Evolutionary conservation across 2,113 vertebrate species (phyloP), one percentile per base, ranked within the genome.

Genomic region (Okapia johnstoni): DNA sequence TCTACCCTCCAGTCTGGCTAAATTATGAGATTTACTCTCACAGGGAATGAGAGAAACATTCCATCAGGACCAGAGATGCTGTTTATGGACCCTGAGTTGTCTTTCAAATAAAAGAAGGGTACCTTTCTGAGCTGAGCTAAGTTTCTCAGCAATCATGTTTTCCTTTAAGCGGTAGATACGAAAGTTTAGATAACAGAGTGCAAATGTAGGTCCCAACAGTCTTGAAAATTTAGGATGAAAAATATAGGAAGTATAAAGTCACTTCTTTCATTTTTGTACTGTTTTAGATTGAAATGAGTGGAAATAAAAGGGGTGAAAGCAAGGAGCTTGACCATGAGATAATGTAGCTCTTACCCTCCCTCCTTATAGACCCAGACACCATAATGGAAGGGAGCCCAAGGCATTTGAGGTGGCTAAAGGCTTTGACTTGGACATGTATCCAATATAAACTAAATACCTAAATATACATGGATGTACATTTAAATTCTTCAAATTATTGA

Each of bases 291-390:
- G 30, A 86, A 55, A 50, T n/a, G 46, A 25, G 0, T 48, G 12
- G 25, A 61, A 21, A 3, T 36, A 11, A 40, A 81, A 80, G n/a
- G 6, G 16, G 0, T 23, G 7, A 16, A 76, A 19, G 2, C 3
- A 66, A 52, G 36, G 17, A 52, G 0, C 6, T 3, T 30, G 19
- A n/a, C 79, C 19, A 4, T 25, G 52, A 55, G 25, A 15, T 26
- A 46, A 48, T 6, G 10, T 3, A 7, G 11, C 3, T 58, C 7
- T 50, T 43, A 1, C 0, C 8, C 4, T 73, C 11, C 4, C 1
- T 63, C 33, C 33, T 12, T 33, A 3, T 1, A 52, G 21, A 80
- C 4, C 8, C 40, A 43, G 36, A n/a, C 0, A 0, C 30, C 61
- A 23, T 30, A 6, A 5, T 55, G n/a, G 46, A 92, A 76, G n/a